Base-by-base conservation (phyloP, 2,113 vertebrate genomes). In the Taxidea taxus region DNA sequence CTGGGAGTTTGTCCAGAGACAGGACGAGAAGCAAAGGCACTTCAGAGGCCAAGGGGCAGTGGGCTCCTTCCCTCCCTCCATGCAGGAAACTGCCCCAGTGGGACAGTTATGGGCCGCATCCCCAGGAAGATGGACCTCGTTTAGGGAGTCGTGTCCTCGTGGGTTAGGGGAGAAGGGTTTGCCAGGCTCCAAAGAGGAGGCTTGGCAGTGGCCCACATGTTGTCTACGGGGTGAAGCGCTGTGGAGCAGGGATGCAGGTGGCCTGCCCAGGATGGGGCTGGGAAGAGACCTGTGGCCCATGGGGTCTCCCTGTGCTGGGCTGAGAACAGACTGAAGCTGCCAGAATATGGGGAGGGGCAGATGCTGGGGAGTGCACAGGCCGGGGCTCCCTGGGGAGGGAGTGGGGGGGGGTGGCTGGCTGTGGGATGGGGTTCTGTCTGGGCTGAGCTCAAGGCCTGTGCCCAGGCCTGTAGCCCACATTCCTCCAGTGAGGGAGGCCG, bases 61-160 rank as follows among this genome's bases (percentile, higher is more conserved):
- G n/a, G 51, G 42, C 9, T 13, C 27, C 31, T 10, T 29, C 13
- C 47, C 7, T 14, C 72, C 25, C 25, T 51, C 20, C 1, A 2
- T 7, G 1, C 4, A 8, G 74, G 60, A 29, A 27, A 13, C 20
- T 1, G 1, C 15, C 47, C 70, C 49, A 0, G 49, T 1, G 7
- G 31, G 47, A 1, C 15, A 34, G 72, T 31, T 9, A 6, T 7
- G 51, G 29, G 75, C 39, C 21, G 4, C 4, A 4, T 37, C 13
- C 0, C 2, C 27, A 44, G 86, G 31, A 39, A 1, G 39, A 3
- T 3, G 49, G 23, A 31, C 60, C 56, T 60, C 21, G n/a, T 58
- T n/a, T 23, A 13, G 66, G 72, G 37, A 16, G n/a, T 13, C 1
- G 0, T 23, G 54, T 31, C 39, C n/a, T 37, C 10, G 27, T 10